Evolutionary conservation across 2,888 invertebrate genomes (phyloP), one percentile per base, ranked within the genome.

Genomic region (Azorinus chamasolen): DNA sequence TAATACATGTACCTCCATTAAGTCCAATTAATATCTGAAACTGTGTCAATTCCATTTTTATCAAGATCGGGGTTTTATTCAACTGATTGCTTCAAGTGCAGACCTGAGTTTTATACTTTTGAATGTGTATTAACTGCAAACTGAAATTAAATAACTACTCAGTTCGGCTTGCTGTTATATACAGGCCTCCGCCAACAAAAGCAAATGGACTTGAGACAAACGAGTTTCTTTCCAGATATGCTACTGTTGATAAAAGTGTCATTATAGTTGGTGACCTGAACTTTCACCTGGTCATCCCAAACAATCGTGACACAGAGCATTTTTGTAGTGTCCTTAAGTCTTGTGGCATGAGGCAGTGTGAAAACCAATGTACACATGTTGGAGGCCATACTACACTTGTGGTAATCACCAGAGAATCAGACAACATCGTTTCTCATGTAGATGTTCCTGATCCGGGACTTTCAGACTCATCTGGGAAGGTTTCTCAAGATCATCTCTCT

Each of bases 401-500:
- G 25, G 62, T 68, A 14, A 74, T 74, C 22, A 62, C 66, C n/a
- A 57, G 76, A 27, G 62, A 65, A n/a, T 66, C 50, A 43, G 57
- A 65, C n/a, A 46, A 70, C 14, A 71, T 57, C 10, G 55, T 76
- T 14, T 65, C 63, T 0, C n/a, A 50, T 61, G n/a, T 76, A 55
- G 70, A 24, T n/a, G 57, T 76, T 20, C 61, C 27, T 2, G 66
- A 68, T 50, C 65, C 65, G 18, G 65, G 76, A 32, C 62, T 70
- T 20, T 51, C 66, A 39, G 66, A 77, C 25, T 39, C 24, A 14
- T 59, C 43, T 45, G 77, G 63, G 24, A 77, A 71, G 39, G 45
- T 62, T 8, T 50, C 61, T 22, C 62, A 66, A 46, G 71, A 77
- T 37, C 77, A 71, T 45, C 72, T 59, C 27, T 68, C 68, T n/a